A percentile compares a stretch with the other conserved stretches of the same genome.
These are phyloP conservation scores for Melanotaenia pygmaea DNA, from an alignment of 2,797 vertebrate genomes.

Conservation along the genomic window DNA sequence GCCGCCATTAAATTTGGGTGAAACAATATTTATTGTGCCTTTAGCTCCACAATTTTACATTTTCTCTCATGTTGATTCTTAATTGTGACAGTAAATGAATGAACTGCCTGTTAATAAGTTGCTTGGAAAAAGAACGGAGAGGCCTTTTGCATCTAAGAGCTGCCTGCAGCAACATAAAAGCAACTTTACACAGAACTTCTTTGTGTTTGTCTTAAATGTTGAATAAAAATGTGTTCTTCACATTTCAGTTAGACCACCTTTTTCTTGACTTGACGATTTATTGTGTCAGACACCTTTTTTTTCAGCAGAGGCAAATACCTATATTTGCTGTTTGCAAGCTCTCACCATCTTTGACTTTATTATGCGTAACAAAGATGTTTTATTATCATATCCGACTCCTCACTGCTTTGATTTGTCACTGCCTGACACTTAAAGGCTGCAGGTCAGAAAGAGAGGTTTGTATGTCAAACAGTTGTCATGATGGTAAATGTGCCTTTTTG, in stretches of 20 bases:
- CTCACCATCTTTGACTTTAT: background rate
- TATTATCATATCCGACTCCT: background rate
- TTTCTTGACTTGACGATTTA: background rate
- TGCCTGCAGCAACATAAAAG: background rate
- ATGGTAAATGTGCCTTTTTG: too few species aligned
- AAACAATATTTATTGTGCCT: too few species aligned
- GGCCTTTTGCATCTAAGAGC: background rate
- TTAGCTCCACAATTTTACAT: background rate
- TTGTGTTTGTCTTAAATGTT: background rate
- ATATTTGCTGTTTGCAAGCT: background rate
- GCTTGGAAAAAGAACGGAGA: background rate
- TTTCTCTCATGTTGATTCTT: too few species aligned
- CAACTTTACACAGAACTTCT: background rate
- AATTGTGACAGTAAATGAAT: too few species aligned
- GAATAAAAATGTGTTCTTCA: background rate
- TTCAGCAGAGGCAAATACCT: background rate
- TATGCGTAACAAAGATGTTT: background rate
- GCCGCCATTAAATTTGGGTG: too few species aligned
- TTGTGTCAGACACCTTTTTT: background rate
- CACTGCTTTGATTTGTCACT: background rate
- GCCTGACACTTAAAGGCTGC: background rate
- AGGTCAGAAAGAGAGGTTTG: background rate
- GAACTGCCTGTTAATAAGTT: background rate
- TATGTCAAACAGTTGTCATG: too few species aligned
- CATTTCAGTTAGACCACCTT: background rate